phyloP scores from a whole-genome alignment of 2,797 vertebrate genomes.

The Typhlichthys eigenmanni region DNA sequence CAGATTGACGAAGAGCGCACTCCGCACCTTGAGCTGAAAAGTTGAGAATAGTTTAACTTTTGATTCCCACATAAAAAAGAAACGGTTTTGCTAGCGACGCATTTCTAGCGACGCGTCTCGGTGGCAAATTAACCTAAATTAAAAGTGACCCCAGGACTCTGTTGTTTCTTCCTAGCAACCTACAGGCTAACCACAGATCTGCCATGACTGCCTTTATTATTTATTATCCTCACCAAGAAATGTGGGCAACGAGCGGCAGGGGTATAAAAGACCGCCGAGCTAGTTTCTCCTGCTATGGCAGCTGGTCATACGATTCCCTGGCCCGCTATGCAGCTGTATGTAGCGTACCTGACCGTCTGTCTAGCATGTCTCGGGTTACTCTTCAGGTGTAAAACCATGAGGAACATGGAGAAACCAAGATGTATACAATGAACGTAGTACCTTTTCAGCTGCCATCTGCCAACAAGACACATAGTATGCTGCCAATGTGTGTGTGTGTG shows the following conservation, averaged over 20 bases:
- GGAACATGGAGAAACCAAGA: not conserved
- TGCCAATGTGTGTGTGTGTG: not conserved
- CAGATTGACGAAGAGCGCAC: too few relatives aligned
- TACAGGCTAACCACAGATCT: conserved; percentile 1
- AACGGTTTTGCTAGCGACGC: too few relatives aligned
- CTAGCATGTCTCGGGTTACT: not conserved
- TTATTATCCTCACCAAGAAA: conserved; percentile 10
- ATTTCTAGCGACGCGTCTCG: too few relatives aligned
- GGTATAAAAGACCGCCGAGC: conserved; percentile 25
- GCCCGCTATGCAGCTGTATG: conserved; percentile 9
- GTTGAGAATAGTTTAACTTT: too few relatives aligned
- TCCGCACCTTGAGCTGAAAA: too few relatives aligned
- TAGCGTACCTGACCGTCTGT: not conserved
- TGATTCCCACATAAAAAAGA: too few relatives aligned
- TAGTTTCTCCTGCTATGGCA: conserved; percentile 5
- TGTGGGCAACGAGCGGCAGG: conserved; percentile 14
- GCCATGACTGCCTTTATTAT: too few relatives aligned
- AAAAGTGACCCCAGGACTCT: too few relatives aligned
- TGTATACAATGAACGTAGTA: not conserved
- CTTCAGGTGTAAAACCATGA: not conserved
- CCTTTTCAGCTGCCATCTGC: not conserved
- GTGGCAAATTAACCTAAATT: too few relatives aligned
- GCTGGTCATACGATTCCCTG: not conserved
- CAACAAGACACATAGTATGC: not conserved
- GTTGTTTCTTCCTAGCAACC: not conserved